Percentiles rank a stretch among this genome's conserved stretches.
Evolutionary conservation across 2,888 invertebrate genomes (phyloP).

Genomic region (Hydropsyche betteni): DNA sequence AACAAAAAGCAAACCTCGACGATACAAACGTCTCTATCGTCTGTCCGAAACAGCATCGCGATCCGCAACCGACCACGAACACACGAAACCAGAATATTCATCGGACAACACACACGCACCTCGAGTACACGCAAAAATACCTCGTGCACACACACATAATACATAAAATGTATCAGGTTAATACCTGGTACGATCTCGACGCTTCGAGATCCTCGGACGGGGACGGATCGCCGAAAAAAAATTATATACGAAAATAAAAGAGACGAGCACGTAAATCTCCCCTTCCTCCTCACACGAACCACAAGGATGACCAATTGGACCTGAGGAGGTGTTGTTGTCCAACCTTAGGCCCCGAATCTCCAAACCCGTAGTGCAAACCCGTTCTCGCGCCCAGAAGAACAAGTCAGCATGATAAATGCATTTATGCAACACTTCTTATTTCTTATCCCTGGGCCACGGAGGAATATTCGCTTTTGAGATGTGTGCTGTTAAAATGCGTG

Average conservation of each 20-base stretch:
- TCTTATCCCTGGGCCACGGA: constrained; percentile 43
- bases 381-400: constrained; percentile 49
- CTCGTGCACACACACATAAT: constrained; percentile 5
- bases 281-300: constrained; percentile 44
- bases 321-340: constrained; percentile 40
- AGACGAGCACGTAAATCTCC: constrained; percentile 3
- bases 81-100: neutral
- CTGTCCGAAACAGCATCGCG: constrained; percentile 40
- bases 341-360: neutral
- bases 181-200: too few species aligned
- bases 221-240: too few species aligned
- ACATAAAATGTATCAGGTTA: too few species aligned
- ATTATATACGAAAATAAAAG: neutral
- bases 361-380: constrained; percentile 41
- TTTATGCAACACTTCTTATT: constrained; percentile 51
- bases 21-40: constrained; percentile 51
- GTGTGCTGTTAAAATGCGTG: constrained; percentile 44
- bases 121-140: neutral
- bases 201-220: too few species aligned
- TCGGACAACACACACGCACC: neutral
- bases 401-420: constrained; percentile 50
- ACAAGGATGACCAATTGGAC: constrained; percentile 34
- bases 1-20: constrained; percentile 42
- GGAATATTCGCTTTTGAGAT: constrained; percentile 49
- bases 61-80: constrained; percentile 22